Percentiles rank a stretch among this genome's conserved stretches.
phyloP scores from a whole-genome alignment of 2,888 invertebrate genomes.

The Quadriops clusia region DNA sequence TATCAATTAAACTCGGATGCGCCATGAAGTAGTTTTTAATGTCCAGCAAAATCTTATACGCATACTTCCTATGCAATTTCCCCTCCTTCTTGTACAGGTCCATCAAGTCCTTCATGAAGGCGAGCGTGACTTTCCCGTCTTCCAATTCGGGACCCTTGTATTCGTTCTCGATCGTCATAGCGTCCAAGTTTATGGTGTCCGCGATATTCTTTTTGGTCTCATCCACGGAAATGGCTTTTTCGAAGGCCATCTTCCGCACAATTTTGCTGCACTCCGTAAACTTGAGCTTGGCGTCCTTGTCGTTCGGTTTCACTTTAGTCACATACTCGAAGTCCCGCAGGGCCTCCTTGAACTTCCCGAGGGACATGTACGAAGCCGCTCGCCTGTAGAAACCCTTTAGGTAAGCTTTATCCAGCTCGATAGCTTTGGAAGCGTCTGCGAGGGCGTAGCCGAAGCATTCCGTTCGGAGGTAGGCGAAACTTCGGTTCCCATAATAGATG shows the following conservation, averaged over 20 bases:
- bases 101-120: conserved; percentile 85
- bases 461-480: conserved; percentile 85
- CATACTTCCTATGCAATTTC: conserved; percentile 91
- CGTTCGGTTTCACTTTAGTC: conserved; percentile 81
- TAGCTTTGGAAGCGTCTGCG: conserved; percentile 81
- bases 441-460: conserved; percentile 95
- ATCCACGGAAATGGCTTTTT: conserved; percentile 92
- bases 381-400: conserved; percentile 95
- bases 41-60: conserved; percentile 92
- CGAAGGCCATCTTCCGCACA: conserved; percentile 87
- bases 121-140: conserved; percentile 74
- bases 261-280: conserved; percentile 92
- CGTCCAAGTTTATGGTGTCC: conserved; percentile 79
- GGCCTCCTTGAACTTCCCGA: conserved; percentile 95
- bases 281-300: conserved; percentile 88
- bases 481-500: conserved; percentile 87
- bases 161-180: conserved; percentile 88
- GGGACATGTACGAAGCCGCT: conserved; percentile 93
- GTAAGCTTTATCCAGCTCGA: conserved; percentile 80
- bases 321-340: conserved; percentile 94
- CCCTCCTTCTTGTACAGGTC: conserved; percentile 83
- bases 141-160: conserved; percentile 86
- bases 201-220: conserved; percentile 77
- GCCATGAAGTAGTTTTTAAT: conserved; percentile 73
- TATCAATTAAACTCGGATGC: conserved; percentile 82